phyloP scores from a whole-genome alignment of 2,113 vertebrate species.

The Rattus rattus region DNA sequence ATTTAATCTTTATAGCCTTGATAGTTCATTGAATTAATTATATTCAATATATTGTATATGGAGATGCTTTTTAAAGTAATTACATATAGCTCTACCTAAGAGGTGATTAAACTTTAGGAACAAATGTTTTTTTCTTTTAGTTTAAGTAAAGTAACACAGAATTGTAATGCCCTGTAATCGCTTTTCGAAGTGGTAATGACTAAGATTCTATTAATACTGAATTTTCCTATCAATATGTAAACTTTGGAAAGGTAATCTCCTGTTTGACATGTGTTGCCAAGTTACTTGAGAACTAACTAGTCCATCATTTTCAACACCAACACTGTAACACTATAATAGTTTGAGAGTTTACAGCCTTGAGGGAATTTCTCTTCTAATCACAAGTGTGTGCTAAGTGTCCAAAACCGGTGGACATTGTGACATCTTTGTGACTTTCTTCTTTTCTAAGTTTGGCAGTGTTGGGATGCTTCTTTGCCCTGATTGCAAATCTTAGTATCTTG shows the following conservation, averaged over 20 bases:
- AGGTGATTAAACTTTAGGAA: conserved; percentile 86
- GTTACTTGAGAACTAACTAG: conserved; percentile 34
- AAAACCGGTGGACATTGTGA: neutral
- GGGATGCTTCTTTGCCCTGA: neutral
- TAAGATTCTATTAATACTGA: neutral
- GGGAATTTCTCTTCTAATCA: conserved; percentile 26
- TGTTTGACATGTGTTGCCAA: neutral
- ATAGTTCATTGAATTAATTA: conserved; percentile 97
- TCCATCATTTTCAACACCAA: neutral
- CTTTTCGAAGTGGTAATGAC: neutral
- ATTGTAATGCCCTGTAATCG: conserved; percentile 17
- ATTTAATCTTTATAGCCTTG: conserved; percentile 97
- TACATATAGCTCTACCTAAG: conserved; percentile 85
- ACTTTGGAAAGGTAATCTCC: neutral
- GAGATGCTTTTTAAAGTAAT: conserved; percentile 86
- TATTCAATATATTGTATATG: conserved; percentile 89
- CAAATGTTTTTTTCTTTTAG: conserved; percentile 68
- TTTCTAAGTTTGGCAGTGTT: conserved; percentile 17
- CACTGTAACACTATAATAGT: neutral
- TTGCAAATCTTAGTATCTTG: neutral
- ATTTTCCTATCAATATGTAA: neutral
- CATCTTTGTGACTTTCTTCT: neutral
- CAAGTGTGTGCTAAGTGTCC: neutral
- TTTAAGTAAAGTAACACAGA: conserved; percentile 59
- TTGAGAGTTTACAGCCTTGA: neutral